Conservation (phyloP, 92 coral and sea anemone species). For the Porites cylindrica region DNA sequence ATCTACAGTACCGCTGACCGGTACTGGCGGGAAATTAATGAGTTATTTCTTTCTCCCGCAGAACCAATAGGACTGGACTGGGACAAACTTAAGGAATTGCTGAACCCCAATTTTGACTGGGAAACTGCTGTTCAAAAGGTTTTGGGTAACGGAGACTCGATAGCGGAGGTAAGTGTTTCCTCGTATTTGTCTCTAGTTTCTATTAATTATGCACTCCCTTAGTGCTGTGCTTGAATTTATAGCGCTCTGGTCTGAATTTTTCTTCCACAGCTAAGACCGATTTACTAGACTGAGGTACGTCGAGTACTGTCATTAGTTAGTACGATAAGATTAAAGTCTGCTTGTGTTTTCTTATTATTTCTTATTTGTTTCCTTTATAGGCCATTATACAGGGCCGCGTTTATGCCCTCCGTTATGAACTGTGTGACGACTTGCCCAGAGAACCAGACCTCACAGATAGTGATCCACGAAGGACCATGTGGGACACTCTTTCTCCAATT, state of each 20-base stretch:
- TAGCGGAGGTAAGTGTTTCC: slow-evolving; percentile 43
- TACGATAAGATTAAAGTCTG: no score
- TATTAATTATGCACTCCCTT: no score
- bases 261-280: no score
- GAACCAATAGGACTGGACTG: slow-evolving; percentile 50
- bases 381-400: slow-evolving; percentile 45
- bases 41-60: no score
- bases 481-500: slow-evolving; percentile 67
- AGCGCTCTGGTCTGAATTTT: no score
- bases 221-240: no score
- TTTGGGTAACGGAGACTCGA: slow-evolving; percentile 19
- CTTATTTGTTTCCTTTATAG: slow-evolving; percentile 10
- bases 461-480: slow-evolving; percentile 47
- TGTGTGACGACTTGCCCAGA: slow-evolving; percentile 46
- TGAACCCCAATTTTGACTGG: slow-evolving; percentile 65
- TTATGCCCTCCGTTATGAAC: slow-evolving; percentile 62
- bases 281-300: no score
- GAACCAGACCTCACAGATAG: slow-evolving; percentile 50
- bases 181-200: no score
- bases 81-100: slow-evolving; percentile 1
- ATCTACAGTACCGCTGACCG: no score
- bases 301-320: no score
- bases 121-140: slow-evolving; percentile 49
- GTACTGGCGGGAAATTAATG: no score
- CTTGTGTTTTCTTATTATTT: no score